Conservation (phyloP, 2,113 vertebrate species). For the Pangasianodon gigas region DNA sequence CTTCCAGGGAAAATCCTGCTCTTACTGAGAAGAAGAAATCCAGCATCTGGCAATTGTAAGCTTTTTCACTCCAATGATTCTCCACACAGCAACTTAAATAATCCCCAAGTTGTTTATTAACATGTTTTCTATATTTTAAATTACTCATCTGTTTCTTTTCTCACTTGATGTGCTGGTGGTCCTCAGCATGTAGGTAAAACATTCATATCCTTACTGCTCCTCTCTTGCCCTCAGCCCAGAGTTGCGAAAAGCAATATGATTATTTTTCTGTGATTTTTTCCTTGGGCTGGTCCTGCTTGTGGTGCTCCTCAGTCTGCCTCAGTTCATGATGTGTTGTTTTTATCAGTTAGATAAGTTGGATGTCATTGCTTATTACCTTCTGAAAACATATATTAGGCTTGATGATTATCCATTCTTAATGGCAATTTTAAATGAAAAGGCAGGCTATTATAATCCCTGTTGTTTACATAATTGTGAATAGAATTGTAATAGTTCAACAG, state of each 20-base stretch:
- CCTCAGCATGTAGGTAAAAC: slow-evolving; percentile 11
- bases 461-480: background rate
- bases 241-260: background rate
- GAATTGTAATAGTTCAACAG: background rate
- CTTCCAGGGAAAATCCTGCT: slow-evolving; percentile 92
- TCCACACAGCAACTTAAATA: background rate
- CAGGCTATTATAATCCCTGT: background rate
- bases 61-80: background rate
- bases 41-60: slow-evolving; percentile 99
- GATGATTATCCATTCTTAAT: background rate
- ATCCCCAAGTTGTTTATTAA: background rate
- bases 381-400: too few relatives aligned
- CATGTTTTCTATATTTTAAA: background rate
- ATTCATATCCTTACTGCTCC: background rate
- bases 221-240: background rate
- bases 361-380: background rate
- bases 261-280: background rate
- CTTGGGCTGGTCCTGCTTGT: background rate
- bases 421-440: slow-evolving; percentile 1
- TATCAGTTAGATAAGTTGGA: background rate
- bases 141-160: background rate
- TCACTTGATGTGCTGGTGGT: background rate
- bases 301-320: slow-evolving; percentile 29
- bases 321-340: background rate
- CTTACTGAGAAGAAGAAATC: slow-evolving; percentile 96